Conservation (phyloP, 2,113 vertebrate species). For the Stegostoma tigrinum region DNA sequence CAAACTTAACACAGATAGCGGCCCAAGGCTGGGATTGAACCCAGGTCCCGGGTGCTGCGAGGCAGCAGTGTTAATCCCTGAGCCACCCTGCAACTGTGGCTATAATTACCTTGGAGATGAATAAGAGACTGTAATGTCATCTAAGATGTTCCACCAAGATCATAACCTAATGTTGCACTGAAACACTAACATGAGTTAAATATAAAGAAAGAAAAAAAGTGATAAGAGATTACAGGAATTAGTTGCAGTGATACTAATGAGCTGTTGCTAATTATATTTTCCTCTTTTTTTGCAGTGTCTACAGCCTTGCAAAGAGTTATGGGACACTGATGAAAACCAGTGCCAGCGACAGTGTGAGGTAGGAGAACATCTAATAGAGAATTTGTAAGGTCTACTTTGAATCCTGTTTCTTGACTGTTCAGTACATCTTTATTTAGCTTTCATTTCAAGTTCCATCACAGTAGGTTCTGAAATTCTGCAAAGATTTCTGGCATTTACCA, state of each 20-base stretch:
- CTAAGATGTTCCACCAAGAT: neutral
- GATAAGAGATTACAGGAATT: neutral
- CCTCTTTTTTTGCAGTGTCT: conserved; percentile 28
- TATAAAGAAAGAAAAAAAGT: neutral
- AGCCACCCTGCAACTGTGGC: too few species aligned
- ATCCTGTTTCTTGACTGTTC: neutral
- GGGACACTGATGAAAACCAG: neutral
- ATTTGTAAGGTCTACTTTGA: neutral
- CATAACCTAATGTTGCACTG: neutral
- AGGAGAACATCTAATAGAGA: neutral
- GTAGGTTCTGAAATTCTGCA: neutral
- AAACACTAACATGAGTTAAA: neutral
- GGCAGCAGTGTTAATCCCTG: too few species aligned
- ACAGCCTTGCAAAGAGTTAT: conserved; percentile 24
- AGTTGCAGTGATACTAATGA: neutral
- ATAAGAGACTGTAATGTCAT: neutral
- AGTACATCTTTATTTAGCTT: neutral
- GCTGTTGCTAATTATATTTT: neutral
- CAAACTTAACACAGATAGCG: too few species aligned
- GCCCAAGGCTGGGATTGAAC: too few species aligned
- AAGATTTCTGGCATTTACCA: neutral
- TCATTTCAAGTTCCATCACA: neutral
- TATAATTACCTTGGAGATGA: neutral
- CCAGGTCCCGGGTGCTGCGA: too few species aligned
- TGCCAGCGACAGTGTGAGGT: conserved; percentile 40